Evolutionary conservation across 2,888 invertebrate species (phyloP), one percentile per base, ranked within the genome.

Genomic region (Galeruca laticollis): DNA sequence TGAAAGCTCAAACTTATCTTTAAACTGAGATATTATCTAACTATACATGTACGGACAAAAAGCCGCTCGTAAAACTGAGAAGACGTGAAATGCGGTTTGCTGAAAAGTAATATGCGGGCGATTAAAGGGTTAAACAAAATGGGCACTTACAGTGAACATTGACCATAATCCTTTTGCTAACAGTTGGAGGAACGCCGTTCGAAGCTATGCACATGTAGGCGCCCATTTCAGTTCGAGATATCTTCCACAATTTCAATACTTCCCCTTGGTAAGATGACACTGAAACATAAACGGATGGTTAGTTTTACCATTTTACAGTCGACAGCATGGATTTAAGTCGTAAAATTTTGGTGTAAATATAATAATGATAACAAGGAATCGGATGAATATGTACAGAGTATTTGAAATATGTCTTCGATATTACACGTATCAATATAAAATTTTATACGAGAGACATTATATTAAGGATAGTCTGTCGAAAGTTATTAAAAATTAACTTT

Each of bases 191-290:
- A 57, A 96, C 92, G 33, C 94, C 93, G 81, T 96, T 96, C 78
- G 93, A 92, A 52, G 96, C 96, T 78, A 96, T 95, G 87, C 96
- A 96, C 79, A 95, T 89, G 86, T 96, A 96, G 73, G 94, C 92
- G 15, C 96, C 95, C 95, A 96, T 96, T 84, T 96, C 95, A 54
- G 93, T 92, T 72, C 96, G 90, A 68, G 94, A 92, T 84, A 96
- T 92, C 87, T 94, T 95, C 76, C 89, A 88, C 75, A 96, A 87
- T 73, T 90, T 91, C 78, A 96, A 86, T 69, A 91, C 89, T 84
- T 94, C 94, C 70, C 94, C 94, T 81, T 93, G 91, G 83, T 89
- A 92, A 67, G 90, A 88, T 68, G 89, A 86, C 69, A 90, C 92
- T 93, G 88, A 69, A 87, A 86, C 72, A 66, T 66, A 70, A 66